These are phyloP conservation scores for Eupeodes corollae DNA, from an alignment of 1,140 invertebrate genomes.

Conservation along the genomic window DNA sequence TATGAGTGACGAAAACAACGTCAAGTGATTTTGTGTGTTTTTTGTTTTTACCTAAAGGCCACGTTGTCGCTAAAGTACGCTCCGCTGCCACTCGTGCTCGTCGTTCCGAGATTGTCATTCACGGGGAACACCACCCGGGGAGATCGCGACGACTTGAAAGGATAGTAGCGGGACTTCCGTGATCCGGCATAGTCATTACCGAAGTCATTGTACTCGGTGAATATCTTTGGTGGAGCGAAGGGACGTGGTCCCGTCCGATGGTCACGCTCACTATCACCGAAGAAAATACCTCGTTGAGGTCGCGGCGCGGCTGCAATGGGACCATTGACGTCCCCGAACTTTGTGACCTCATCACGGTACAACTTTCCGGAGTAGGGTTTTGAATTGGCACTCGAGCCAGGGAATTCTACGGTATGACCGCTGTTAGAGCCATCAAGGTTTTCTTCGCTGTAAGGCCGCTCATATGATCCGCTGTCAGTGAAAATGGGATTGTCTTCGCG, in stretches of 20 bases:
- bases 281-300: slow-evolving; percentile 24
- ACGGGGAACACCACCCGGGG: slow-evolving; percentile 45
- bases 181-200: slow-evolving; percentile 13
- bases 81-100: slow-evolving; percentile 23
- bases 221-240: slow-evolving; percentile 22
- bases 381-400: slow-evolving; percentile 23
- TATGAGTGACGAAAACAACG: background rate
- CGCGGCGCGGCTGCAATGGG: slow-evolving; percentile 30
- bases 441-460: slow-evolving; percentile 23
- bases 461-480: slow-evolving; percentile 16
- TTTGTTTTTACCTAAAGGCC: slow-evolving; percentile 37
- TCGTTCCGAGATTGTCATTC: slow-evolving; percentile 41
- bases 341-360: slow-evolving; percentile 35
- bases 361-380: slow-evolving; percentile 27
- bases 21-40: background rate
- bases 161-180: slow-evolving; percentile 27
- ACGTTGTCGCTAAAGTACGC: slow-evolving; percentile 44
- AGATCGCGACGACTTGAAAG: slow-evolving; percentile 39
- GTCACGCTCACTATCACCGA: slow-evolving; percentile 22
- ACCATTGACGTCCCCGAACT: slow-evolving; percentile 35
- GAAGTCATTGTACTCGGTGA: slow-evolving; percentile 21
- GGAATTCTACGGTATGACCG: slow-evolving; percentile 25
- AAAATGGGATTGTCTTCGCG: slow-evolving; percentile 34
- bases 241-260: slow-evolving; percentile 23
- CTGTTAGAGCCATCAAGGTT: slow-evolving; percentile 2